Evolutionary conservation across 2,888 invertebrate genomes (phyloP).

Genomic region (Asteroscopus sphinx): DNA sequence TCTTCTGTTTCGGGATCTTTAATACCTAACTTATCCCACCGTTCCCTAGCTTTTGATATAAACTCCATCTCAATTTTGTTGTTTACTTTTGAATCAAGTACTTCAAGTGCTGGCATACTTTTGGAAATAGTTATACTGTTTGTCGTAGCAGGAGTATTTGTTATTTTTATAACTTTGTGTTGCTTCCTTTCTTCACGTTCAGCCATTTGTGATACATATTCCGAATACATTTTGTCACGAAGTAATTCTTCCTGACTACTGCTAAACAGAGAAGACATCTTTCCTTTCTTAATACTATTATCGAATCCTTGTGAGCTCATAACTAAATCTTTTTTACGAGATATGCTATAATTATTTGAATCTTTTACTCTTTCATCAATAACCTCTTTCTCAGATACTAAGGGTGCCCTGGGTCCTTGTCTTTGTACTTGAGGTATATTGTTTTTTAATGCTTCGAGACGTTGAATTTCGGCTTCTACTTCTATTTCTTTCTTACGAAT

Average conservation of each 20-base stretch:
- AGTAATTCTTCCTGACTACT: constrained; percentile 93
- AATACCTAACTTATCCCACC: constrained; percentile 92
- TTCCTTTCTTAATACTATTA: constrained; percentile 57
- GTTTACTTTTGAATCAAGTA: constrained; percentile 80
- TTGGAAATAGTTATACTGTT: constrained; percentile 71
- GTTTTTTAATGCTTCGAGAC: constrained; percentile 88
- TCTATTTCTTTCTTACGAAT: constrained; percentile 92
- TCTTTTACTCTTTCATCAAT: constrained; percentile 64
- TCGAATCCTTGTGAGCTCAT: constrained; percentile 60
- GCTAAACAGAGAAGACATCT: constrained; percentile 80
- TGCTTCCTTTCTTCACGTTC: constrained; percentile 94
- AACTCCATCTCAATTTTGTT: constrained; percentile 93
- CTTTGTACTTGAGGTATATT: constrained; percentile 53
- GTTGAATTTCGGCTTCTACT: constrained; percentile 91
- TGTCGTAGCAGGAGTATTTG: constrained; percentile 83
- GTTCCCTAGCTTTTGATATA: constrained; percentile 93
- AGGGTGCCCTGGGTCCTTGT: constrained; percentile 78
- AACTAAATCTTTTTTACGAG: constrained; percentile 84
- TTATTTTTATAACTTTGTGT: constrained; percentile 95
- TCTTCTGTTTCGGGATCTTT: constrained; percentile 92
- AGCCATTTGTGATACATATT: constrained; percentile 94
- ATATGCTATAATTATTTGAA: constrained; percentile 77
- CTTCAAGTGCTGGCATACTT: constrained; percentile 77
- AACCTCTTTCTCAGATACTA: constrained; percentile 77
- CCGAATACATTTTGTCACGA: constrained; percentile 95